phyloP scores from a whole-genome alignment of 53 echinoderm and acorn worm genomes.

The Pentamera pediparva region DNA sequence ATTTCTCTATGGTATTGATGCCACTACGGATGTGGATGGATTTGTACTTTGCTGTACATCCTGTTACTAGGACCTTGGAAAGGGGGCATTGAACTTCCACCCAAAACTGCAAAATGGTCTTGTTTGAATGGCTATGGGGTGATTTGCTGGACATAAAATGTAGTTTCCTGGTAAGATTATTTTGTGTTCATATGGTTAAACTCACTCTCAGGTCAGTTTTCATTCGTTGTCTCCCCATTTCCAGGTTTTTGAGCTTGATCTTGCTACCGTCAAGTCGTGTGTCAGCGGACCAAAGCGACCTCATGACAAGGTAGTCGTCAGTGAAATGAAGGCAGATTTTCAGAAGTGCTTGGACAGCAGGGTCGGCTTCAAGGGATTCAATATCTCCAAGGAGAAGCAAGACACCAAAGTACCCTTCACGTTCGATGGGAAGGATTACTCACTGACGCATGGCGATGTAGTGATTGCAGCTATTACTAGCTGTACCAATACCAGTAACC shows the following conservation, averaged over 20 bases:
- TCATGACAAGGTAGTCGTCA: conserved; percentile 85
- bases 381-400: conserved; percentile 73
- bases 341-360: conserved; percentile 81
- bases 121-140: background rate
- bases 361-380: conserved; percentile 87
- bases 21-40: too few species aligned
- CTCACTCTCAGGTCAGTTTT: background rate
- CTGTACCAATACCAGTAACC: conserved; percentile 97
- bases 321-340: conserved; percentile 81
- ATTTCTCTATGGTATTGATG: too few species aligned
- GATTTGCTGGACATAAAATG: background rate
- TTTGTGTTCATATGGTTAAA: background rate
- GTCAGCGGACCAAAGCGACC: conserved; percentile 96
- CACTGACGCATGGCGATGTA: conserved; percentile 76
- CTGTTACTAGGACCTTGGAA: too few species aligned
- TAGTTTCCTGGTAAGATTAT: background rate
- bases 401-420: conserved; percentile 63
- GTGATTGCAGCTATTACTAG: conserved; percentile 97
- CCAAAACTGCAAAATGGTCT: background rate
- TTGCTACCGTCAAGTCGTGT: conserved; percentile 71
- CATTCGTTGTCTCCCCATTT: background rate
- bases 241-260: conserved; percentile 81
- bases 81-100: too few species aligned
- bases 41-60: too few species aligned
- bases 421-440: conserved; percentile 59